A percentile compares a stretch with the other conserved stretches of the same genome.
Evolutionary conservation across 2,113 vertebrate genomes (phyloP).

Genomic region (Tauraco erythrolophus): DNA sequence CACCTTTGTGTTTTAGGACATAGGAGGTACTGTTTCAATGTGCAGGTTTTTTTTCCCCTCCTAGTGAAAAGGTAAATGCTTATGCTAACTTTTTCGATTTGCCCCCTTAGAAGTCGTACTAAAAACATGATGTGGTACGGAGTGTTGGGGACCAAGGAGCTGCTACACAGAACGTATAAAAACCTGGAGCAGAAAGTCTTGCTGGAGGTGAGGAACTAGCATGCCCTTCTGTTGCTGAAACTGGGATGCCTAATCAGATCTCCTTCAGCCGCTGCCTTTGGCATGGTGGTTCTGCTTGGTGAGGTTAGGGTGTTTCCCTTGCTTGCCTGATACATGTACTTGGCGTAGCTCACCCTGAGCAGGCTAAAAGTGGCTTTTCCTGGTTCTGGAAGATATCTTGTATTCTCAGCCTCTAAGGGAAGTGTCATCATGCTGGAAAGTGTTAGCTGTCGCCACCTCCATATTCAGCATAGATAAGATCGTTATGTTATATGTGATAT

Average conservation of each 20-base stretch:
- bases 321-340: not conserved
- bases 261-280: not conserved
- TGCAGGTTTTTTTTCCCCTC: not conserved
- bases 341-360: not conserved
- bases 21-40: not conserved
- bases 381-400: not conserved
- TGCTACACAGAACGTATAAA: constrained; percentile 92
- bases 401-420: not conserved
- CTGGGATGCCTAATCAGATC: not conserved
- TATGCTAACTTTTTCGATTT: not conserved
- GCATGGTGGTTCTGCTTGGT: not conserved
- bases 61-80: not conserved
- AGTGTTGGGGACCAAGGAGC: constrained; percentile 91
- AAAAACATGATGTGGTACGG: constrained; percentile 99
- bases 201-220: constrained; percentile 84
- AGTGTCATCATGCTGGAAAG: not conserved
- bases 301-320: not conserved
- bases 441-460: not conserved
- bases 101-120: constrained; percentile 86
- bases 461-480: not conserved
- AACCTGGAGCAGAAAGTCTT: constrained; percentile 94
- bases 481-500: not conserved
- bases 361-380: not conserved
- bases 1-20: not conserved
- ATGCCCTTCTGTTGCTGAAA: not conserved